A percentile compares a stretch with the other conserved stretches of the same genome.
Evolutionary conservation across 2,888 invertebrate genomes (phyloP).

Genomic region (Choreutis nemorana): DNA sequence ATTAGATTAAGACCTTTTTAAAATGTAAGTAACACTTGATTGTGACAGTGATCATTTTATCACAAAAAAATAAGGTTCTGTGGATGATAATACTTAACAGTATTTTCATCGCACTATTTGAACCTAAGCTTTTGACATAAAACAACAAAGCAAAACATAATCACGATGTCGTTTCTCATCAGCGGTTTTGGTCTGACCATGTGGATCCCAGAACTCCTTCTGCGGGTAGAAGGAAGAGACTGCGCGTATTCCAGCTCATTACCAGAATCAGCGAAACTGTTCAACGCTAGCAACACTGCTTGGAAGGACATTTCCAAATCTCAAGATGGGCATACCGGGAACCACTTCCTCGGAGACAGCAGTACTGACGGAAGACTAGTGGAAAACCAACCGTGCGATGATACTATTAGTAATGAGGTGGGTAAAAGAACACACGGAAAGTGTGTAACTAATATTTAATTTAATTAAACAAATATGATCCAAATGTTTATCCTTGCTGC

Average conservation of each 20-base stretch:
- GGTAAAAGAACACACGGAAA: no score
- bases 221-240: conserved; percentile 52
- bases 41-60: no score
- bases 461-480: no score
- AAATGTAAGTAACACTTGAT: no score
- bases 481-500: no score
- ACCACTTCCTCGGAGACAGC: conserved; percentile 18
- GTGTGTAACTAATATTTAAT: no score
- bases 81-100: no score
- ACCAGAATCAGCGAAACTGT: conserved; percentile 29
- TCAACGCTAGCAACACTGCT: conserved; percentile 26
- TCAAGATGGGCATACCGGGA: conserved; percentile 36
- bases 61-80: neutral
- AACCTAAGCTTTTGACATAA: no score
- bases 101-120: no score
- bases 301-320: conserved; percentile 55
- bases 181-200: conserved; percentile 75
- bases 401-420: conserved; percentile 42
- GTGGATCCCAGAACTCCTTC: conserved; percentile 81
- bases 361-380: conserved; percentile 13
- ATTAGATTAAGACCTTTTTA: no score
- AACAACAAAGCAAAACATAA: no score
- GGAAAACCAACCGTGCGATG: conserved; percentile 29
- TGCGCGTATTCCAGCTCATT: conserved; percentile 40
- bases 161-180: no score